Conservation (phyloP, 2,797 vertebrate genomes). For the Oreonectes daqikongensis region DNA sequence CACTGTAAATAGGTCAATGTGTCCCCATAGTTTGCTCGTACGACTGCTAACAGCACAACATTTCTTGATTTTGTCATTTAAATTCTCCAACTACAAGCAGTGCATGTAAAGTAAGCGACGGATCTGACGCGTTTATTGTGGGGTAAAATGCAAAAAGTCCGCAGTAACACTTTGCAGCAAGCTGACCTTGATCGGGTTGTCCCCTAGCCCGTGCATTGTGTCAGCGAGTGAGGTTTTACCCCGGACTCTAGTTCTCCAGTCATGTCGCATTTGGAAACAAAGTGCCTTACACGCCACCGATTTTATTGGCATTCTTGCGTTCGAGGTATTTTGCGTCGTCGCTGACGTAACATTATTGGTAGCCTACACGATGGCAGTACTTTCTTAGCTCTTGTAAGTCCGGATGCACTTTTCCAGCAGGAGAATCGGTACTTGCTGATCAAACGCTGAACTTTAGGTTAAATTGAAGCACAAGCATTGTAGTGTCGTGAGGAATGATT, state of each 20-base stretch:
- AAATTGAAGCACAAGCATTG: not conserved
- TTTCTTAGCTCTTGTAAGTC: not conserved
- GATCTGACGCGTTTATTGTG: not conserved
- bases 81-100: not conserved
- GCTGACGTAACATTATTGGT: slow-evolving; percentile 41
- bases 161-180: slow-evolving; percentile 56
- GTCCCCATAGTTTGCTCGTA: slow-evolving; percentile 13
- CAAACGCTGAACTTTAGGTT: not conserved
- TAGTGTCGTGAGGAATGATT: not conserved
- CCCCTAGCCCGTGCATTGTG: slow-evolving; percentile 56
- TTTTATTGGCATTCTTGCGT: slow-evolving; percentile 48
- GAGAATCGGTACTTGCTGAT: slow-evolving; percentile 44
- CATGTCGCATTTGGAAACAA: slow-evolving; percentile 62
- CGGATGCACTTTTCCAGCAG: not conserved
- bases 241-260: slow-evolving; percentile 51
- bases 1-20: slow-evolving; percentile 42
- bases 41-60: too few species aligned
- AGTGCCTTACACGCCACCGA: slow-evolving; percentile 48
- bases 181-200: slow-evolving; percentile 62
- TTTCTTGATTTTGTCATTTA: not conserved
- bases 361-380: slow-evolving; percentile 12
- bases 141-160: slow-evolving; percentile 51
- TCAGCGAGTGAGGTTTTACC: slow-evolving; percentile 50
- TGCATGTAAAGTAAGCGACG: slow-evolving; percentile 3
- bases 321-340: slow-evolving; percentile 39